phyloP scores from a whole-genome alignment of 23 tunicate genomes.

The Styela clava region DNA sequence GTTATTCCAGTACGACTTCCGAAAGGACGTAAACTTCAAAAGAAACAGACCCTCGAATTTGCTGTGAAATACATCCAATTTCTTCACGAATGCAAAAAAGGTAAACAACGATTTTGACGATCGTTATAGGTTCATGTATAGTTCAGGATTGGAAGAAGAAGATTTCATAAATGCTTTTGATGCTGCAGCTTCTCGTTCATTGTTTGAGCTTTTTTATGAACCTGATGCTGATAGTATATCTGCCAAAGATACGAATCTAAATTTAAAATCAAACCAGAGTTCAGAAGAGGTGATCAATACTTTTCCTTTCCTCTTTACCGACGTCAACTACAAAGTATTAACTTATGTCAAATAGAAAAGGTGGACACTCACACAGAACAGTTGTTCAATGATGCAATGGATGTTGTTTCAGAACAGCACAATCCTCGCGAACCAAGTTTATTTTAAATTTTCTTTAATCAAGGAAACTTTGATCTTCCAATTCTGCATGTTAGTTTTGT shows the following conservation, averaged over 20 bases:
- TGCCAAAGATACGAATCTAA: too few relatives aligned
- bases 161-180: constrained; percentile 77
- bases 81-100: constrained; percentile 56
- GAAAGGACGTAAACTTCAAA: constrained; percentile 40
- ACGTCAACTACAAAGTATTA: not conserved
- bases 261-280: too few relatives aligned
- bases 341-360: not conserved
- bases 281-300: too few relatives aligned
- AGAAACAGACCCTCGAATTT: constrained; percentile 58
- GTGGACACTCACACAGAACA: not conserved
- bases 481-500: not conserved
- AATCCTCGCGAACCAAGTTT: too few relatives aligned
- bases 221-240: too few relatives aligned
- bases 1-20: constrained; percentile 51
- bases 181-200: constrained; percentile 39
- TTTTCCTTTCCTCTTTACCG: too few relatives aligned
- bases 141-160: constrained; percentile 48
- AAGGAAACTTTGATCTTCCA: not conserved
- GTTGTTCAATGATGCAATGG: not conserved
- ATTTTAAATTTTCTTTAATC: too few relatives aligned
- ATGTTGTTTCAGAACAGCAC: not conserved
- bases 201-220: too few relatives aligned
- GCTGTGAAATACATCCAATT: constrained; percentile 73
- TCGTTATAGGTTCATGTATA: constrained; percentile 61
- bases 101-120: constrained; percentile 52